Evolutionary conservation across 2,113 vertebrate species (phyloP), one percentile per base, ranked within the genome.

Genomic region (Cranoglanis bouderius): DNA sequence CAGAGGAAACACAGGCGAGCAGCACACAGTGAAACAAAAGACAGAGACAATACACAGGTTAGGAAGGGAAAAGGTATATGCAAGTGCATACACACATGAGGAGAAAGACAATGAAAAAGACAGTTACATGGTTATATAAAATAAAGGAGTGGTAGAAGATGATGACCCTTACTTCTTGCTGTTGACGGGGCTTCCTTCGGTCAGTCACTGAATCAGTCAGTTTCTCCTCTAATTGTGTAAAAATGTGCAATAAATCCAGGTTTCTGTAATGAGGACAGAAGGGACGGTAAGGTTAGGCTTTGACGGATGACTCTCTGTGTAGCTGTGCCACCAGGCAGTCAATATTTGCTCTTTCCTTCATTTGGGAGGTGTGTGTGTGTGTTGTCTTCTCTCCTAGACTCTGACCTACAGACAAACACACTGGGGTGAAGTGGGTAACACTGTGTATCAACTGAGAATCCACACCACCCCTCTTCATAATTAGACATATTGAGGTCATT

Each of bases 201-300:
- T 61, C 67, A 13, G 85, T 82, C 83, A 67, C 74, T 57, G 57
- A 29, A 84, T 80, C 29, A 13, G 67, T 35, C 84, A 59, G 57
- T 29, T 84, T 75, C 74, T 87, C 61, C 85, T 67, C 61, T 16
- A 80, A 88, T 84, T 55, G 81, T 89, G 85, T 82, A 63, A 82
- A 81, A 81, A 67, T 65, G 65, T 74, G 85, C 59, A 59, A 18
- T 82, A 80, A 75, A 84, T 88, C 75, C 86, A 84, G 88, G 67
- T 61, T 82, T 87, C 89, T 92, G 88, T 81, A 88, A 89, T 74
- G 65, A 88, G 55, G 88, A 90, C 89, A 90, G 75, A 91, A 81
- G 63, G 80, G 87, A 86, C 72, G n/a, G 84, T 19, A 51, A 19
- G 85, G 85, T 89, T 87, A 91, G 63, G 80, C 59, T 89, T 70